These are phyloP conservation scores for Conus canariensis DNA, from an alignment of 2,888 invertebrate genomes.

Conservation along the genomic window DNA sequence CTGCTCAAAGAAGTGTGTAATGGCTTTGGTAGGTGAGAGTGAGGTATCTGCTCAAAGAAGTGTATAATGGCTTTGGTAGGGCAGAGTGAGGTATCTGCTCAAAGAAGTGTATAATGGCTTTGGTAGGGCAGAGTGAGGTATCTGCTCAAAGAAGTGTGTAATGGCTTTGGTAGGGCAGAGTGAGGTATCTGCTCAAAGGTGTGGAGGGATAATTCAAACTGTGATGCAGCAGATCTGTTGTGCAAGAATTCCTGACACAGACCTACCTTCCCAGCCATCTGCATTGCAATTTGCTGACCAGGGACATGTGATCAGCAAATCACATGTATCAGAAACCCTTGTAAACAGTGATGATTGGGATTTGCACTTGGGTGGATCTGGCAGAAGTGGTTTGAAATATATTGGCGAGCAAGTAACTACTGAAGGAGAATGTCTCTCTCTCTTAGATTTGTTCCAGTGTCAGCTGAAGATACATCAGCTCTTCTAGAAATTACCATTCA, in stretches of 20 bases:
- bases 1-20: neutral
- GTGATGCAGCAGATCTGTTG: neutral
- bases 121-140: too few species aligned
- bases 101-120: too few species aligned
- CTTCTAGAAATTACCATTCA: constrained; percentile 14
- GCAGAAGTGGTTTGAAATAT: constrained; percentile 22
- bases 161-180: neutral
- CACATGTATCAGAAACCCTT: constrained; percentile 16
- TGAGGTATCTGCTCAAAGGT: constrained; percentile 24
- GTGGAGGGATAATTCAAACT: constrained; percentile 20
- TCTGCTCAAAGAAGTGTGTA: too few species aligned
- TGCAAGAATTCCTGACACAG: neutral
- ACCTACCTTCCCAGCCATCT: constrained; percentile 19
- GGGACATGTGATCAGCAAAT: constrained; percentile 25
- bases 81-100: too few species aligned
- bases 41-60: constrained; percentile 25
- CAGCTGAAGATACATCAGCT: neutral
- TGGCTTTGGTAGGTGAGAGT: neutral
- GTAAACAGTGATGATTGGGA: neutral
- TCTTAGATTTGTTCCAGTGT: constrained; percentile 5
- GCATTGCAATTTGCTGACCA: constrained; percentile 33
- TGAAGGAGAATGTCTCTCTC: neutral
- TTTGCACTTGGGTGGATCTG: neutral
- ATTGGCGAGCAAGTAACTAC: neutral
- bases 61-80: too few species aligned